Evolutionary conservation across 2,113 vertebrate species (phyloP).

Genomic region (Eolophus roseicapilla): DNA sequence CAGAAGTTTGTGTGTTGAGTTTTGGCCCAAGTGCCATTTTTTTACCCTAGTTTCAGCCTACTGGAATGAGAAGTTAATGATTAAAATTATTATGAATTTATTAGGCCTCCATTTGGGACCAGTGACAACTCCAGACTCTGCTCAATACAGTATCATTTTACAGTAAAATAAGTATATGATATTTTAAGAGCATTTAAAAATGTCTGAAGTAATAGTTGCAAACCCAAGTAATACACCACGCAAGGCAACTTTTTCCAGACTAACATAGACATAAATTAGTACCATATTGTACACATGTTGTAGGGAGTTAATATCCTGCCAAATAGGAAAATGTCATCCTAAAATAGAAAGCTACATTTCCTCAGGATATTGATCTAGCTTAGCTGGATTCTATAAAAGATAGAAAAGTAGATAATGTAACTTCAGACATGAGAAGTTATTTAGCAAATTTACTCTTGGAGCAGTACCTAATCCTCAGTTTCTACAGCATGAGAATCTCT

Average conservation of each 20-base stretch:
- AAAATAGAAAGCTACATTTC: constrained; percentile 69
- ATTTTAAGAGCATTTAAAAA: constrained; percentile 37
- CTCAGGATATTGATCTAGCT: constrained; percentile 57
- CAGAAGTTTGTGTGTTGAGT: not conserved
- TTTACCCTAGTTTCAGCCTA: not conserved
- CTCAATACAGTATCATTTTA: constrained; percentile 2
- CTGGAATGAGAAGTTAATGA: not conserved
- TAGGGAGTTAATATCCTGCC: constrained; percentile 57
- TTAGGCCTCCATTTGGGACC: not conserved
- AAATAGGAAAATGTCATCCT: constrained; percentile 61
- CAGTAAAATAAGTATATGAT: constrained; percentile 9
- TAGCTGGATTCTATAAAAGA: constrained; percentile 29
- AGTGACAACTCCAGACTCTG: not conserved
- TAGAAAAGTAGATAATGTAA: constrained; percentile 21
- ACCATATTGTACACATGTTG: constrained; percentile 57
- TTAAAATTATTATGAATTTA: not conserved
- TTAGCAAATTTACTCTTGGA: constrained; percentile 20
- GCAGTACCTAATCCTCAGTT: not conserved
- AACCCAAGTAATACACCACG: constrained; percentile 24
- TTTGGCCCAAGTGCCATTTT: not conserved
- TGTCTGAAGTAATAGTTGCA: constrained; percentile 46
- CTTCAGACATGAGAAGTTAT: constrained; percentile 38
- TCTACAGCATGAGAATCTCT: not conserved
- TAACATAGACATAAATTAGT: constrained; percentile 59
- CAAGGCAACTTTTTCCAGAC: constrained; percentile 51